Evolutionary conservation across 2,888 invertebrate species (phyloP), one percentile per base, ranked within the genome.

Genomic region (Bursaphelenchus okinawaensis): DNA sequence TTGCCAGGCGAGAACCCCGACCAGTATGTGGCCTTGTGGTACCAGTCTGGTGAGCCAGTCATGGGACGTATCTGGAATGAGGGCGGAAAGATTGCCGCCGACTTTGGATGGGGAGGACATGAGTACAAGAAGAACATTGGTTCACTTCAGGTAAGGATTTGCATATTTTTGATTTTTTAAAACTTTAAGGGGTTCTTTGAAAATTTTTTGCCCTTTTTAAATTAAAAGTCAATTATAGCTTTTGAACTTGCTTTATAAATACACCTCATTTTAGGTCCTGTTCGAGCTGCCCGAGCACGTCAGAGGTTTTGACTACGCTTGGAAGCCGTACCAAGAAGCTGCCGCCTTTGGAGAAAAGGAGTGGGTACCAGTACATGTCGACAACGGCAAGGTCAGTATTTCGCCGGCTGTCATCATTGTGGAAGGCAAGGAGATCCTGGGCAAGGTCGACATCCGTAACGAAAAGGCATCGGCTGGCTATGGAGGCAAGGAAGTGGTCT

Each of bases 41-140:
- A 79, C 68, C 65, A 72, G 65, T 52, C 69, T 54, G 68, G 66
- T 70, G 79, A 60, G 74, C 79, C 79, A 8, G 77, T 79, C 60
- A 79, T 79, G 79, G 79, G 79, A 20, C 74, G 79, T 27, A 69
- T 77, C 58, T 78, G 77, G 77, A 77, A 77, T 67, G 76, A 78
- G 63, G 64, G 65, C 12, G 79, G 79, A 62, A 77, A 76, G 61
- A 67, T 79, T 26, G 79, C 78, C 3, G 79, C 77, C 67, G 70
- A 68, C 66, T 79, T 79, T 71, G 69, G 70, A 24, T 77, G 77
- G 77, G 67, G 66, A 62, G 71, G 71, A 65, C 70, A 76, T 66
- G 79, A 78, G 68, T 78, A 75, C 70, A 68, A 64, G 58, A 70
- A 61, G 59, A 76, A 76, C 64, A 65, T 78, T 50, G 77, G 78